Percentiles rank a stretch among this genome's conserved stretches.
Conservation (phyloP, 53 echinoderm and acorn worm genomes). For the Hippasteria phrygiana region DNA sequence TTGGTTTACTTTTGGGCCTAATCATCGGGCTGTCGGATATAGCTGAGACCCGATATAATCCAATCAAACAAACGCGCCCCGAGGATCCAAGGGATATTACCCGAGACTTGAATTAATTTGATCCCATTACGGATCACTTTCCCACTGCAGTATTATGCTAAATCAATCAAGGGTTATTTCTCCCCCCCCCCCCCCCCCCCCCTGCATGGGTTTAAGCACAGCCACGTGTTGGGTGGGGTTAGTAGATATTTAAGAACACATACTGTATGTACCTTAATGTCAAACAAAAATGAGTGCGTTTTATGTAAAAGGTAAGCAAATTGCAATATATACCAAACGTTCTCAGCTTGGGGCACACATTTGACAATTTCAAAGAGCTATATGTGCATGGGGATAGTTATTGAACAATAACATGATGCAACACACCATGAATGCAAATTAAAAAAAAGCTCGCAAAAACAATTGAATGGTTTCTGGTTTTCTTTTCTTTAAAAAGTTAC, state of each 20-base stretch:
- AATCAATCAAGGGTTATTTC: constrained; percentile 11
- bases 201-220: background rate
- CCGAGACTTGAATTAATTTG: constrained; percentile 56
- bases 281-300: background rate
- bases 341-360: too few species aligned
- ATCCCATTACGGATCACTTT: constrained; percentile 52
- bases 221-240: constrained; percentile 16
- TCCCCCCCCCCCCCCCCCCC: background rate
- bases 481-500: too few species aligned
- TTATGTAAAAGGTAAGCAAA: background rate
- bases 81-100: constrained; percentile 19
- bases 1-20: constrained; percentile 53
- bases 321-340: too few species aligned
- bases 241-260: background rate
- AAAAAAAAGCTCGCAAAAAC: too few species aligned
- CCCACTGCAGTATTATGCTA: constrained; percentile 24
- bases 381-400: too few species aligned
- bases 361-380: too few species aligned
- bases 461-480: too few species aligned
- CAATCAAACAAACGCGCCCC: constrained; percentile 22
- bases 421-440: too few species aligned
- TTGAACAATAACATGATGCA: too few species aligned
- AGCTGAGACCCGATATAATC: constrained; percentile 27
- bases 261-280: background rate
- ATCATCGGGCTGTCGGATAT: constrained; percentile 55